Evolutionary conservation across 2,113 vertebrate species (phyloP).

Genomic region (Platichthys stellatus): DNA sequence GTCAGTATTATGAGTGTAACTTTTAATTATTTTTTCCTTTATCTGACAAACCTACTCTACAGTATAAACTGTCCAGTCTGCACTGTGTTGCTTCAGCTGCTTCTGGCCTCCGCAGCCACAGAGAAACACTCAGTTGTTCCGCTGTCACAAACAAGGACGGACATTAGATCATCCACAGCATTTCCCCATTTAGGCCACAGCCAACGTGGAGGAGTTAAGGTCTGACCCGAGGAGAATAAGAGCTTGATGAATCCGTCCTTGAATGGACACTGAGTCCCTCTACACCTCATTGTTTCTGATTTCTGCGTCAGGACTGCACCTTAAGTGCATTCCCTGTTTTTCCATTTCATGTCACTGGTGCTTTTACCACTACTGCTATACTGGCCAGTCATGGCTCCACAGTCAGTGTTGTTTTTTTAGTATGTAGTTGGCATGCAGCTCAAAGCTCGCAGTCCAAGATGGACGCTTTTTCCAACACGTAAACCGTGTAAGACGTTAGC

Average conservation of each 20-base stretch:
- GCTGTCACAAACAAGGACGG: constrained; percentile 32
- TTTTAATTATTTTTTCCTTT: neutral
- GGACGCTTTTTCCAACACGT: constrained; percentile 48
- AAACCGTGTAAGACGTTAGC: constrained; percentile 45
- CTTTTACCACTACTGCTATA: constrained; percentile 28
- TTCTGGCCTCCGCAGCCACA: constrained; percentile 19
- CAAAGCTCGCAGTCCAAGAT: constrained; percentile 30
- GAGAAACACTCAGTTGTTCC: constrained; percentile 51
- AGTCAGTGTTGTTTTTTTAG: constrained; percentile 45
- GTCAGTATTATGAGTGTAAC: neutral
- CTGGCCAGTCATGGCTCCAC: constrained; percentile 14
- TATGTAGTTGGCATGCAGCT: constrained; percentile 56
- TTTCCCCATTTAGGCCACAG: constrained; percentile 43
- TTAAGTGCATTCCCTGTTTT: constrained; percentile 26
- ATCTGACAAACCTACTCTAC: neutral
- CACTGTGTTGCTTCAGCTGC: constrained; percentile 17
- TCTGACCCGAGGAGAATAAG: constrained; percentile 42
- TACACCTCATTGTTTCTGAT: constrained; percentile 37
- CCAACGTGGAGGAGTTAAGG: constrained; percentile 34
- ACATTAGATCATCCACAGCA: constrained; percentile 51
- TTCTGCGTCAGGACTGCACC: constrained; percentile 21
- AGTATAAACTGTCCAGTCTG: neutral
- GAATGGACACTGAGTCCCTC: constrained; percentile 47
- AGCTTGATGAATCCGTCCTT: constrained; percentile 35
- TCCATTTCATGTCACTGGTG: neutral